A percentile compares a stretch with the other conserved stretches of the same genome.
These are phyloP conservation scores for Heterocephalus glaber DNA, from an alignment of 2,113 vertebrate genomes.

Conservation along the genomic window DNA sequence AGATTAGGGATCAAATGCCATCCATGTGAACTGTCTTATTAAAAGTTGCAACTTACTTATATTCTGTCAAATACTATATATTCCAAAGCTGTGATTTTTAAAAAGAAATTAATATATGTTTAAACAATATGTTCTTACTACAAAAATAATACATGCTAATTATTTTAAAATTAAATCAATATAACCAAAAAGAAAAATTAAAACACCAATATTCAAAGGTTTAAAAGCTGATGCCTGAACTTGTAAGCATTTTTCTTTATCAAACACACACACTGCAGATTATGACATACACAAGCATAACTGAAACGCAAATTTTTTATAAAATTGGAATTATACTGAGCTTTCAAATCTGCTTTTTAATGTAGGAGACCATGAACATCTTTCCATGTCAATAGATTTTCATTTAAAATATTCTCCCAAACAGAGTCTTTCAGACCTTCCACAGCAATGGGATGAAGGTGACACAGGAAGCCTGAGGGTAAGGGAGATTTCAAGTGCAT, in stretches of 20 bases:
- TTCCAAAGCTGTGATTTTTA: neutral
- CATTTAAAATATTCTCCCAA: neutral
- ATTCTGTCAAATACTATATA: neutral
- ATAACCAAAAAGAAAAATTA: neutral
- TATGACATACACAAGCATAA: neutral
- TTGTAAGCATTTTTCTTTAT: slow-evolving; percentile 35
- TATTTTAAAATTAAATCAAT: slow-evolving; percentile 11
- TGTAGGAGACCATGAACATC: neutral
- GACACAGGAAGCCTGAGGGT: neutral
- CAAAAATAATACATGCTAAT: neutral
- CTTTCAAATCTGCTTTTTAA: neutral
- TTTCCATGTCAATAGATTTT: neutral
- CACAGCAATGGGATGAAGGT: no score
- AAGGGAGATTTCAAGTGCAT: neutral
- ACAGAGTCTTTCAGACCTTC: neutral
- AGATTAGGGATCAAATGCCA: no score
- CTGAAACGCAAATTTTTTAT: neutral
- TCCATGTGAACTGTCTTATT: no score
- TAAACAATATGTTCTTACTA: neutral
- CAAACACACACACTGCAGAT: neutral
- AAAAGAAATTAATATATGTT: slow-evolving; percentile 13
- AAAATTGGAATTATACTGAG: neutral
- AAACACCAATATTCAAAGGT: neutral
- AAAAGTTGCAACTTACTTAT: neutral
- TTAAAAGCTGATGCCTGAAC: neutral